phyloP scores from a whole-genome alignment of 2,888 invertebrate genomes.

The Lepeophtheirus nordmannii region DNA sequence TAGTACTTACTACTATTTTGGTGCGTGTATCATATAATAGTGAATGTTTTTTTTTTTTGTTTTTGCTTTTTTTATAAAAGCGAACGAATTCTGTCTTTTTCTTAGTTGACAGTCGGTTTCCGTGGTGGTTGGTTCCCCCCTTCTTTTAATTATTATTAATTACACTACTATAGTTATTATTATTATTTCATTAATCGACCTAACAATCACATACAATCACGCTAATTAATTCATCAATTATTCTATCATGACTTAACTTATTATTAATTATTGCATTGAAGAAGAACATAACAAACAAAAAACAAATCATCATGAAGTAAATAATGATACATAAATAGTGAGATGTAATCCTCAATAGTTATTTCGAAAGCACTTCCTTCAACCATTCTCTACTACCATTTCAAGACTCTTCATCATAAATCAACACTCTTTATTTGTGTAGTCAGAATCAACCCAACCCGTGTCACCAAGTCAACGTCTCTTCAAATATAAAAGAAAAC shows the following conservation, averaged over 20 bases:
- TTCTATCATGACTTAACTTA: neutral
- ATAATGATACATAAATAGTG: too few species aligned
- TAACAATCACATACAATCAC: neutral
- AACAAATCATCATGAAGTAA: neutral
- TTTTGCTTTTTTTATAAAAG: neutral
- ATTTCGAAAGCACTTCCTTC: too few species aligned
- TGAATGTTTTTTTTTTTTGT: neutral
- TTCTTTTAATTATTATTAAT: neutral
- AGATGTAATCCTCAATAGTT: too few species aligned
- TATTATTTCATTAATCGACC: neutral
- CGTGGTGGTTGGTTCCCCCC: slow-evolving; percentile 7
- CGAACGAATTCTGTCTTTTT: slow-evolving; percentile 16
- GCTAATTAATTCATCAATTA: neutral
- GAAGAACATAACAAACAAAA: neutral
- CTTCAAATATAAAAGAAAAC: too few species aligned
- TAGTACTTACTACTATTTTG: neutral
- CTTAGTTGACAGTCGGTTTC: slow-evolving; percentile 4
- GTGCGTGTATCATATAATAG: neutral
- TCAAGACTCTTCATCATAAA: too few species aligned
- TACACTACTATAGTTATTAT: neutral
- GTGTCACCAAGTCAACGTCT: too few species aligned
- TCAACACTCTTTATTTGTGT: too few species aligned
- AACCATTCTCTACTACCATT: too few species aligned
- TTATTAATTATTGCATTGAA: too few species aligned
- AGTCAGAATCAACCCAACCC: too few species aligned